phyloP scores from a whole-genome alignment of 1,140 invertebrate species.

The Drosophila parvula region DNA sequence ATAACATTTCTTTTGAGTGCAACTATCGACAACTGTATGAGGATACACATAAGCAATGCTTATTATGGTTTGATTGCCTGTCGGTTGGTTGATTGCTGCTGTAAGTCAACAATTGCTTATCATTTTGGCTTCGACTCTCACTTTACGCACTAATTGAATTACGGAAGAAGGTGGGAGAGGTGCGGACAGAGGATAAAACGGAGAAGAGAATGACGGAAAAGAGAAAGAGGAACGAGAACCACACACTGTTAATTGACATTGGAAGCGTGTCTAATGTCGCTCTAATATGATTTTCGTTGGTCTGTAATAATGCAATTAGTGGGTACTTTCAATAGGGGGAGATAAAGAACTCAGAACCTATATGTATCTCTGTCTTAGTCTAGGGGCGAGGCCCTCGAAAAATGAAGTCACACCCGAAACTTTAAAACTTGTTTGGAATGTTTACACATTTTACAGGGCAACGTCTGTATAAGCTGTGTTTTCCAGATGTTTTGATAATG shows the following conservation, averaged over 20 bases:
- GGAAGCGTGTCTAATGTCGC: conserved; percentile 39
- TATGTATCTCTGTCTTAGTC: too few relatives aligned
- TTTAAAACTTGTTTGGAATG: conserved; percentile 9
- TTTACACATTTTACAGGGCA: conserved; percentile 8
- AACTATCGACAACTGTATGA: conserved; percentile 27
- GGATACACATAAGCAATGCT: conserved; percentile 9
- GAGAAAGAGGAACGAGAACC: background rate
- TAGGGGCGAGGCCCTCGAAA: conserved; percentile 10
- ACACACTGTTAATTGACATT: conserved; percentile 55
- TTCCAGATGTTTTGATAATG: background rate
- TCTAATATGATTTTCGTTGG: conserved; percentile 54
- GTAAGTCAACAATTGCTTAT: conserved; percentile 40
- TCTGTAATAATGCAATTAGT: conserved; percentile 53
- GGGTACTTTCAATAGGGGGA: conserved; percentile 14
- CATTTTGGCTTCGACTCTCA: conserved; percentile 58
- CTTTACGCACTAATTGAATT: conserved; percentile 77
- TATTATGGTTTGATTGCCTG: conserved; percentile 62
- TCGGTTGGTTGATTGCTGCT: conserved; percentile 41
- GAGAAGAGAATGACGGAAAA: background rate
- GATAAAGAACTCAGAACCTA: background rate
- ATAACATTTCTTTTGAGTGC: background rate
- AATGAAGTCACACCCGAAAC: conserved; percentile 26
- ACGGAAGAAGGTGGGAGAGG: conserved; percentile 21
- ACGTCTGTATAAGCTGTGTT: background rate
- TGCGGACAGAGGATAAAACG: background rate